A percentile compares a stretch with the other conserved stretches of the same genome.
Conservation (phyloP, 2,113 vertebrate species). For the Tamias sibiricus region DNA sequence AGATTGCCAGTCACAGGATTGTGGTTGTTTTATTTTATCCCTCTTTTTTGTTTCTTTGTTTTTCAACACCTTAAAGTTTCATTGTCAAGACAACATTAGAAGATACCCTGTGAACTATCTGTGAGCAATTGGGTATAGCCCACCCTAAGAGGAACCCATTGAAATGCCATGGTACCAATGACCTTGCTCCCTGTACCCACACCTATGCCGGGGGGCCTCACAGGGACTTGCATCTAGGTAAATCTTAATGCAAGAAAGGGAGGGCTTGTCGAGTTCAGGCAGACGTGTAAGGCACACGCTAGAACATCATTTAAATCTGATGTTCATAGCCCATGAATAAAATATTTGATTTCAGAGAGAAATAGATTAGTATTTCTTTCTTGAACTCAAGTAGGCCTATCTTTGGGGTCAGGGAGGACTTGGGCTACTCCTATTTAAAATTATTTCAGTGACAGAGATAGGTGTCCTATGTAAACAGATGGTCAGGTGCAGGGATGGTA, state of each 20-base stretch:
- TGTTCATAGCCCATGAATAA: neutral
- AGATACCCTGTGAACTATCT: neutral
- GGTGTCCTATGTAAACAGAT: neutral
- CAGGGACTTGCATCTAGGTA: neutral
- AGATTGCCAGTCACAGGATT: neutral
- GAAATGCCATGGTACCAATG: constrained; percentile 1
- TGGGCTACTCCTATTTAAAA: neutral
- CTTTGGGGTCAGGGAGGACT: neutral
- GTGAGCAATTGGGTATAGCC: neutral
- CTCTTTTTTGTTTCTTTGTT: neutral
- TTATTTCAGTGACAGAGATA: neutral
- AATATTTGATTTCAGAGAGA: neutral
- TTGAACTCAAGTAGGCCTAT: neutral
- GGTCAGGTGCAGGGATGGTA: neutral
- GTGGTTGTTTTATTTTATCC: neutral
- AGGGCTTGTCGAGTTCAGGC: neutral
- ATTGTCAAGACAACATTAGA: neutral
- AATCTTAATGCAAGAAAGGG: neutral
- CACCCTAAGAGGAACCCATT: neutral
- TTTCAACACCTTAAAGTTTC: constrained; percentile 4
- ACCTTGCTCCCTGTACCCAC: neutral
- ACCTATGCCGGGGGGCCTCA: neutral
- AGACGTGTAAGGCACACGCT: neutral
- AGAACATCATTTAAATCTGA: neutral
- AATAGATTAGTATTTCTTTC: neutral